Evolutionary conservation across 2,113 vertebrate genomes (phyloP), one percentile per base, ranked within the genome.

Genomic region (Junco hyemalis): DNA sequence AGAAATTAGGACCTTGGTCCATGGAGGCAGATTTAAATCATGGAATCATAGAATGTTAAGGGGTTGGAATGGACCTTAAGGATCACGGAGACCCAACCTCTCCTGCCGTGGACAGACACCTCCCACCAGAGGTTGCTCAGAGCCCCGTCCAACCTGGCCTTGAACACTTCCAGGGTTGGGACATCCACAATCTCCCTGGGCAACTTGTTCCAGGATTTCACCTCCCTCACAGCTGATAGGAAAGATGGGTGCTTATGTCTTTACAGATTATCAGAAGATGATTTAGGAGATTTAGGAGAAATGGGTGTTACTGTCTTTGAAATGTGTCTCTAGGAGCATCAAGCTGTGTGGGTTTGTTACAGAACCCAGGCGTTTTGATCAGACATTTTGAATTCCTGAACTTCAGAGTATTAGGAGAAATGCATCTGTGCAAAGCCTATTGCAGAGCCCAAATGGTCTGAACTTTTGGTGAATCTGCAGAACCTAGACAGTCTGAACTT

Each of bases 161-260:
- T 29, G 23, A 29, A 12, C 45, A 3, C 24, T 53, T 21, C 14
- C 45, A 29, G n/a, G 24, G 8, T 0, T n/a, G 66, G 36, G 28
- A 23, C 33, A 59, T 14, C 38, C 20, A 8, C 60, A 21, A 2
- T 29, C 11, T 29, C 29, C 24, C 38, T 4, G 53, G 28, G 8
- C 14, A 53, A 3, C 53, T 20, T 54, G 17, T 6, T 14, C 70
- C 47, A 19, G 25, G 10, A n/a, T 13, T 11, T 47, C 78, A 47
- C n/a, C 47, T 22, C 14, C 28, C 48, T 63, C 48, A 40, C 35
- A 63, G 26, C 31, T 66, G 21, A 12, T 11, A n/a, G 71, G 31
- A 44, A 50, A 36, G 21, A 22, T 50, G 11, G 6, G 12, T 36
- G 16, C 40, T 80, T 10, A 36, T 56, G 25, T 42, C 9, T 69